Conservation (phyloP, 2,888 invertebrate genomes). For the Plebejus anna region DNA sequence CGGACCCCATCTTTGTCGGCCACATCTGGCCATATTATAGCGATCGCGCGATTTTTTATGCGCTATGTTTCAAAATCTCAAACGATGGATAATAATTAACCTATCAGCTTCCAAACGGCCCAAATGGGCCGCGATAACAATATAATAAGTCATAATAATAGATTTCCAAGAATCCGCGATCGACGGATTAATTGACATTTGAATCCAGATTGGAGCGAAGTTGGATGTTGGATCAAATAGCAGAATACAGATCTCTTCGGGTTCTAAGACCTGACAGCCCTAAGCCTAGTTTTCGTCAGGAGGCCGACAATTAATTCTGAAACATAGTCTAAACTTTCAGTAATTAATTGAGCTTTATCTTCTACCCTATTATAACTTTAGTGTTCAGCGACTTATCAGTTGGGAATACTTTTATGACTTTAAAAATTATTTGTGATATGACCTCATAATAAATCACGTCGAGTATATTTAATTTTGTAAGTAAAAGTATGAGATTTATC, state of each 20-base stretch:
- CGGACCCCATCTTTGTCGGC: too few species aligned
- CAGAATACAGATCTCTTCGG: background rate
- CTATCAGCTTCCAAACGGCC: too few species aligned
- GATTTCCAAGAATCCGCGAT: too few species aligned
- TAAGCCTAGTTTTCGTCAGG: conserved; percentile 36
- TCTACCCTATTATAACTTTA: conserved; percentile 44
- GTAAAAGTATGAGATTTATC: background rate
- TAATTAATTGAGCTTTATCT: conserved; percentile 64
- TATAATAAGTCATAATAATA: too few species aligned
- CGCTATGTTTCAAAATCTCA: background rate
- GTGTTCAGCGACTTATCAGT: conserved; percentile 35
- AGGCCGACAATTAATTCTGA: conserved; percentile 37
- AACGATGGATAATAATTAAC: background rate
- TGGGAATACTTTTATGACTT: conserved; percentile 28
- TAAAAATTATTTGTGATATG: background rate
- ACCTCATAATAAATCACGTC: background rate
- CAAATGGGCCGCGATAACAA: too few species aligned
- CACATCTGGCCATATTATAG: too few species aligned
- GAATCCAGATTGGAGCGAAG: background rate
- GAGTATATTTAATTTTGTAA: background rate
- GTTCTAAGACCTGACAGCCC: background rate
- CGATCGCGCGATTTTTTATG: too few species aligned
- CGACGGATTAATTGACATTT: background rate
- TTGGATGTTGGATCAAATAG: background rate
- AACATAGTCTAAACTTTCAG: conserved; percentile 52